Base-by-base conservation (phyloP, 2,888 invertebrate genomes). In the Trilocha varians region DNA sequence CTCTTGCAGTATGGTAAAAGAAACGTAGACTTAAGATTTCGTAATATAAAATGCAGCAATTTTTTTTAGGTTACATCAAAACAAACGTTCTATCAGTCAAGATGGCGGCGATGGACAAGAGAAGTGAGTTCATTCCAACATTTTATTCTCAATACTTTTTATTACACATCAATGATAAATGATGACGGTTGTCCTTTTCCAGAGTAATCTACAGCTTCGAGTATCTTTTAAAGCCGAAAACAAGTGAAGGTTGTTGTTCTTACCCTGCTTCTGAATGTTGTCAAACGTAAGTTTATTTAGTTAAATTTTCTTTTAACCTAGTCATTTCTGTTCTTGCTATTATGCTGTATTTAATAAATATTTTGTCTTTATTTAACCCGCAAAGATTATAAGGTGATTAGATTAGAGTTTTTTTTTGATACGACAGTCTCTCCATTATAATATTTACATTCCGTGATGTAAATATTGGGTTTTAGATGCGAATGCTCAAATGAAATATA, bases 141-240 rank as follows among this genome's bases (percentile, higher is more conserved):
- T 41, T 17, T 34, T 36, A 4, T 8, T 16, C 2, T 25, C 11
- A 25, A 3, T 25, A 5, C n/a, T n/a, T n/a, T n/a, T 25, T 1
- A 5, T 3, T 25, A 25, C 5, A 9, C 25, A 9, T 6, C 16
- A 15, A 15, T 35, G 16, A 15, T 33, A 16, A 34, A 18, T 35
- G 40, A 5, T 18, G 1, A 5, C 3, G 11, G 2, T 38, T 32
- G 16, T 35, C 34, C 11, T 25, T 32, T 34, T 53, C 33, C 49
- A 69, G 72, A 43, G 46, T 52, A 14, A 57, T 52, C 18, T 55
- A 61, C 32, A 78, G 75, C 48, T 65, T 73, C 43, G 59, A 75
- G 49, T 70, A 62, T 38, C 66, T 80, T 39, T 48, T 80, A 40
- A 62, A 65, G 41, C 77, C 80, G 1, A 74, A 77, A 52, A 65